Base-by-base conservation (phyloP, 1,140 invertebrate species). In the Mercenaria mercenaria region DNA sequence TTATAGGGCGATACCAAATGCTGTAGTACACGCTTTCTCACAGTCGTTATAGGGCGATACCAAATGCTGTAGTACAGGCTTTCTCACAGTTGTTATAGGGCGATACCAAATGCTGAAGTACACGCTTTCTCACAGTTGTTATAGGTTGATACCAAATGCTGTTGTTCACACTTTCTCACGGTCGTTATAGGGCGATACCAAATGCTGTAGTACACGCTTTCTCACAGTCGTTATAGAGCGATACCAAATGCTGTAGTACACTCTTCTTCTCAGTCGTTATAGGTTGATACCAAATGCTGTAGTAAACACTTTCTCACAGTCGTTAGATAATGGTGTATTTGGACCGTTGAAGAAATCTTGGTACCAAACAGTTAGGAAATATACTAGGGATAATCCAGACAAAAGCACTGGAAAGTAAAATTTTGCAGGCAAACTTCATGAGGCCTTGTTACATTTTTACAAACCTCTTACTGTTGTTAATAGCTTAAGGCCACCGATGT, bases 391-490 rank as follows among this genome's bases (percentile, higher is more conserved):
- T 4, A 50, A 88, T 67, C 86, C 89, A 41, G 89, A 80, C 37
- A 32, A 29, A 15, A 32, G 29, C 34, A 52, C 89, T 34, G 74
- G 72, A 6, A 90, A 90, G 52, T 20, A 84, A 34, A 92, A 76
- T 52, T 92, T 90, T 92, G 84, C 91, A n/a, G 83, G 77, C 56
- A 91, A 92, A 82, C 69, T 92, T 43, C 50, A 84, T 26, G 90
- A 91, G 32, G 82, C 87, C 1, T 89, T 89, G 79, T 32, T 86
- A 11, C 0, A 72, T 15, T 92, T 92, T 76, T 92, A 92, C 59
- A 91, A 91, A 76, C 90, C 90, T 39, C 72, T 83, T 0, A 91
- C 88, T 47, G 80, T 92, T 18, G 64, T 87, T 15, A 82, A 91
- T 52, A 91, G 86, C 77, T 91, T 90, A 32, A 81, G 50, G 29